phyloP scores from a whole-genome alignment of 2,888 invertebrate genomes.

The Agriopis leucophaearia region DNA sequence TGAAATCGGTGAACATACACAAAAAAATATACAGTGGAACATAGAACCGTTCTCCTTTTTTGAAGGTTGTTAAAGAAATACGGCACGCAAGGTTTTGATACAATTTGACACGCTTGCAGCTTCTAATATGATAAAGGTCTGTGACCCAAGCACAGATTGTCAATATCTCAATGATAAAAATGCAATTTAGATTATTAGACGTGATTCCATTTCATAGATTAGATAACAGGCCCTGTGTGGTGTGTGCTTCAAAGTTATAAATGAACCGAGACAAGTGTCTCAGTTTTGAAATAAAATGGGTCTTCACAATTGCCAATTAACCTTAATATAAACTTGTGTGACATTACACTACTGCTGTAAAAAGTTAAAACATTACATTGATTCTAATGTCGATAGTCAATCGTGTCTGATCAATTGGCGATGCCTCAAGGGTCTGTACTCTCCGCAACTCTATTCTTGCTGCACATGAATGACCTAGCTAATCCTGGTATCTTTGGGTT shows the following conservation, averaged over 20 bases:
- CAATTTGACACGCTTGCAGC: too few relatives aligned
- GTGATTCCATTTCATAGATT: background rate
- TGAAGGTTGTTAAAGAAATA: too few relatives aligned
- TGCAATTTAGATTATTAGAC: background rate
- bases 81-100: too few relatives aligned
- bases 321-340: conserved; percentile 31
- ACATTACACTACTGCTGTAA: background rate
- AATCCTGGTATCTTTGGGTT: too few relatives aligned
- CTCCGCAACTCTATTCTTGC: too few relatives aligned
- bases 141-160: background rate
- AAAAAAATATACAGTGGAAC: too few relatives aligned
- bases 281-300: conserved; percentile 4
- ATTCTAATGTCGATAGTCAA: background rate
- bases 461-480: too few relatives aligned
- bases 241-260: background rate
- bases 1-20: too few relatives aligned
- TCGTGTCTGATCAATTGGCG: background rate
- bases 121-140: too few relatives aligned
- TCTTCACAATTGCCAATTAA: conserved; percentile 53
- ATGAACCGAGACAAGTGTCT: background rate
- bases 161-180: background rate
- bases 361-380: background rate
- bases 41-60: too few relatives aligned
- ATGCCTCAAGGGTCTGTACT: too few relatives aligned
- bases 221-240: background rate